Percentiles rank a stretch among this genome's conserved stretches.
These are phyloP conservation scores for Epinephelus malabaricus DNA, from an alignment of 2,797 vertebrate species.

Conservation along the genomic window DNA sequence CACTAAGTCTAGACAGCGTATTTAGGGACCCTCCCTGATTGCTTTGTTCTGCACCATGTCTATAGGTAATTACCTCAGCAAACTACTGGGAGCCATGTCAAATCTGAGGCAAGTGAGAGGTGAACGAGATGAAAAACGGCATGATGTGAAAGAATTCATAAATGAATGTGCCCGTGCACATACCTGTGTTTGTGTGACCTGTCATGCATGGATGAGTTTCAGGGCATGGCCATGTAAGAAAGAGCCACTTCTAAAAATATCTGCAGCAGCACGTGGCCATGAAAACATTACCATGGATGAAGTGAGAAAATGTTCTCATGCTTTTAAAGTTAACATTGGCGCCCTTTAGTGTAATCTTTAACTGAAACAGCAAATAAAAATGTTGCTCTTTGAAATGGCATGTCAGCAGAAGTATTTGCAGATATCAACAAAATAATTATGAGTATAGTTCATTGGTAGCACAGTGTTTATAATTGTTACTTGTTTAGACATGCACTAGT, in stretches of 20 bases:
- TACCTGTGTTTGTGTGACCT: conserved; percentile 13
- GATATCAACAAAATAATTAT: neutral
- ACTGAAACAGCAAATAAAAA: neutral
- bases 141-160: conserved; percentile 20
- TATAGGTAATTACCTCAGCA: conserved; percentile 87
- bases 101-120: conserved; percentile 56
- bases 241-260: conserved; percentile 25
- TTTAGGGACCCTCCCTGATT: conserved; percentile 84
- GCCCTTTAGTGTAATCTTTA: neutral
- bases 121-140: conserved; percentile 46
- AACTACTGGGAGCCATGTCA: conserved; percentile 74
- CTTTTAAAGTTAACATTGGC: neutral
- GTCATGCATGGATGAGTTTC: conserved; percentile 5
- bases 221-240: neutral
- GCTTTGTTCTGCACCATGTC: conserved; percentile 86
- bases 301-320: conserved; percentile 31
- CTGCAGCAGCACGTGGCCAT: conserved; percentile 20
- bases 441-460: too few species aligned
- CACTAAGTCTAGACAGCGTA: conserved; percentile 86
- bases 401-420: neutral
- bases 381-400: neutral
- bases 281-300: conserved; percentile 52
- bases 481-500: too few species aligned
- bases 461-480: neutral
- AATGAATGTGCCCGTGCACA: conserved; percentile 9